Percentiles rank a stretch among this genome's conserved stretches.
Evolutionary conservation across 2,888 invertebrate genomes (phyloP).

Genomic region (Deilephila elpenor): DNA sequence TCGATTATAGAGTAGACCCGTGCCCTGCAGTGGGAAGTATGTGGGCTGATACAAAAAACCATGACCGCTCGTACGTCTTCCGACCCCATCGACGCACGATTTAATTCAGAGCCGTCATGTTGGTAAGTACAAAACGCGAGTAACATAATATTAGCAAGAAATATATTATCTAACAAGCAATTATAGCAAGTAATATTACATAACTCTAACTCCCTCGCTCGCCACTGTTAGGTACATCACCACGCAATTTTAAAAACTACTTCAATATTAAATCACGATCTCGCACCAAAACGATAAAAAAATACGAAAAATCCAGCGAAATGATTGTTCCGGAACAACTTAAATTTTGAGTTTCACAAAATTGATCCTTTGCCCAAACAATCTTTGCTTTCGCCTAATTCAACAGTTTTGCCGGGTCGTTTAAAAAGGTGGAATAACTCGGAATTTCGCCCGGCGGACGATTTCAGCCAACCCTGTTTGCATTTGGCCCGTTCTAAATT

Average conservation of each 20-base stretch:
- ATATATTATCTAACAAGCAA: too few species aligned
- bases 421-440: slow-evolving; percentile 55
- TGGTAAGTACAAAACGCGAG: too few species aligned
- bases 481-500: slow-evolving; percentile 57
- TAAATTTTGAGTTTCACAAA: slow-evolving; percentile 53
- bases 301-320: slow-evolving; percentile 42
- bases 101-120: too few species aligned
- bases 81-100: too few species aligned
- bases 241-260: neutral
- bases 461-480: slow-evolving; percentile 58
- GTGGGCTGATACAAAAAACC: too few species aligned
- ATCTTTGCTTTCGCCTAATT: slow-evolving; percentile 63
- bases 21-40: too few species aligned
- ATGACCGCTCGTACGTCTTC: too few species aligned
- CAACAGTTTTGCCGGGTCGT: slow-evolving; percentile 56
- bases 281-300: slow-evolving; percentile 37
- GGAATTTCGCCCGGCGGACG: slow-evolving; percentile 49
- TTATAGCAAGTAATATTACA: too few species aligned
- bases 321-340: slow-evolving; percentile 52
- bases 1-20: too few species aligned
- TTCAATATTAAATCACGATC: slow-evolving; percentile 30
- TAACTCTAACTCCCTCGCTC: too few species aligned
- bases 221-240: neutral
- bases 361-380: slow-evolving; percentile 62
- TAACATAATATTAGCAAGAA: too few species aligned